Percentiles rank a stretch among this genome's conserved stretches.
Conservation (phyloP, 1,140 invertebrate species). For the Tetragnatha versicolor region DNA sequence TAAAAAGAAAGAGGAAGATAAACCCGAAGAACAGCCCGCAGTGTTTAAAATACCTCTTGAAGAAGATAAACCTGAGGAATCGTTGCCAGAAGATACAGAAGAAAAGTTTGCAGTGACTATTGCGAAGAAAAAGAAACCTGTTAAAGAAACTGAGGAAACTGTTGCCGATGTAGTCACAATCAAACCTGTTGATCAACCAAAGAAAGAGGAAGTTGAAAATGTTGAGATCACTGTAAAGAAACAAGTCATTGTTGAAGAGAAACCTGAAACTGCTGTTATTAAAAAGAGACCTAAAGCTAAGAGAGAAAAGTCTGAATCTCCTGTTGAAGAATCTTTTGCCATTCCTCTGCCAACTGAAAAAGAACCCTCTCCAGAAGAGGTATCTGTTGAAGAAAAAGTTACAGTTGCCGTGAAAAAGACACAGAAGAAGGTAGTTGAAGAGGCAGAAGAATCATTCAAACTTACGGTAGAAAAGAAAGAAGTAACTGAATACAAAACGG, state of each 20-base stretch:
- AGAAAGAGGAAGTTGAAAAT: conserved; percentile 63
- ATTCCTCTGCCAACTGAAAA: conserved; percentile 14
- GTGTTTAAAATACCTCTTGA: conserved; percentile 45
- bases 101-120: conserved; percentile 48
- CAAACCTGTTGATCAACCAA: conserved; percentile 57
- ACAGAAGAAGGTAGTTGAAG: conserved; percentile 32
- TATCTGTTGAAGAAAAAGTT: conserved; percentile 32
- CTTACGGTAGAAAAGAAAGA: conserved; percentile 61
- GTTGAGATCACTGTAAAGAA: conserved; percentile 66
- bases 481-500: conserved; percentile 66
- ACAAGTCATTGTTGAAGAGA: conserved; percentile 38
- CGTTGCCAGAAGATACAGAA: conserved; percentile 25
- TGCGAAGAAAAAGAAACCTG: conserved; percentile 27
- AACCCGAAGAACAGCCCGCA: neutral
- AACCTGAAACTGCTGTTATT: conserved; percentile 47
- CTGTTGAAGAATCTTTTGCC: conserved; percentile 51
- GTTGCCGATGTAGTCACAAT: conserved; percentile 55
- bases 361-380: conserved; percentile 18
- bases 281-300: conserved; percentile 59
- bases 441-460: conserved; percentile 49
- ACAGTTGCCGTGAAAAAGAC: conserved; percentile 7
- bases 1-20: conserved; percentile 53
- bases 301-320: conserved; percentile 52
- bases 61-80: conserved; percentile 28
- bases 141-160: conserved; percentile 12